Evolutionary conservation across 2,888 invertebrate species (phyloP), one percentile per base, ranked within the genome.

Genomic region (Archaeoteleia sp.): DNA sequence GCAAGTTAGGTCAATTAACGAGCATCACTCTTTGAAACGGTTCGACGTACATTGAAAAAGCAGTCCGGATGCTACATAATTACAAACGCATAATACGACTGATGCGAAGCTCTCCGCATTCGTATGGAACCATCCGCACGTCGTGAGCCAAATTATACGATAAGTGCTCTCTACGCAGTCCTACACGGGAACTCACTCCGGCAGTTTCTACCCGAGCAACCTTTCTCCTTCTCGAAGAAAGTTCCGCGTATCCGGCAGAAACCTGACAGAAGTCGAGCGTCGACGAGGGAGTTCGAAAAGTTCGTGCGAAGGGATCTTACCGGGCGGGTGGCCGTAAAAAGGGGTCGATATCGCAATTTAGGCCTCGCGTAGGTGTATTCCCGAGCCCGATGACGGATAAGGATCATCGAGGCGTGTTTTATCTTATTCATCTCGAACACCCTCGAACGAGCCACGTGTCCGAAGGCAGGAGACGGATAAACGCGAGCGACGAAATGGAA

Each of bases 281-380:
- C 14, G 57, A 65, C 13, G 57, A 58, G 48, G 34, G 61, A 72
- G 73, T 70, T 60, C 43, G 58, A 42, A 68, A 72, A 75, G 65
- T 74, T 43, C 25, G 15, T 25, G 51, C 40, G 40, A 43, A 62
- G 60, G 51, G 65, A 53, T 35, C 67, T 54, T 40, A 48, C 35
- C 58, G 20, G 46, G 32, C 27, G 43, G 37, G 32, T n/a, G n/a
- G n/a, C n/a, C n/a, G n/a, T n/a, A n/a, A n/a, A 35, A 49, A 55
- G 74, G 76, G 80, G 78, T 80, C 81, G 80, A 79, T 80, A 81
- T 79, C 78, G 73, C 80, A 78, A 80, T 81, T 81, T 78, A 73
- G 39, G 57, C 39, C 35, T 29, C 57, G 35, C 32, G 46, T 29
- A 15, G 35, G 37, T 45, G 32, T 12, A 30, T 27, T 29, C 48